Evolutionary conservation across 2,888 invertebrate genomes (phyloP).

Genomic region (Stegana nigrithorax): DNA sequence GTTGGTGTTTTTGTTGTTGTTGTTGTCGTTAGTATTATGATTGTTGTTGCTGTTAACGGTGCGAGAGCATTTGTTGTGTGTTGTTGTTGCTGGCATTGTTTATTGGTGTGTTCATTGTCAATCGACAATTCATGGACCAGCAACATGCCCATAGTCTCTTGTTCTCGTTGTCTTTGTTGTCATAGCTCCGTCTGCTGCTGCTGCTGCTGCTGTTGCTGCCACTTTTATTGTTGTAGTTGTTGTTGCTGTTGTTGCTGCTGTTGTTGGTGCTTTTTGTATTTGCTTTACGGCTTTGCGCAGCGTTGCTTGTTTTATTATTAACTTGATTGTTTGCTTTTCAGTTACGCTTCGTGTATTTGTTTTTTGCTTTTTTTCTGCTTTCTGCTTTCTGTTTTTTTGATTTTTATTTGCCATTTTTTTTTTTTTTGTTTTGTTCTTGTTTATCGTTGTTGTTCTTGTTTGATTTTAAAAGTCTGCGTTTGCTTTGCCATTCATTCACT

Average conservation of each 20-base stretch:
- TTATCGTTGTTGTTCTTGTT: constrained; percentile 35
- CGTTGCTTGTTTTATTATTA: not conserved
- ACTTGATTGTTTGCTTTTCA: not conserved
- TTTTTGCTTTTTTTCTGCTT: constrained; percentile 16
- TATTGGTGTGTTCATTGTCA: too few species aligned
- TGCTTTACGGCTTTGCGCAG: too few species aligned
- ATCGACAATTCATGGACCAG: too few species aligned
- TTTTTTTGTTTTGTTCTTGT: constrained; percentile 15
- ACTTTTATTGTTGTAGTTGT: constrained; percentile 19
- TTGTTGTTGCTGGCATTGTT: too few species aligned
- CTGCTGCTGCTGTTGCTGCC: constrained; percentile 11
- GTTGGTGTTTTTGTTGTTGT: constrained; percentile 54
- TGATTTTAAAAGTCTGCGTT: constrained; percentile 39
- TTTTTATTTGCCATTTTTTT: constrained; percentile 14
- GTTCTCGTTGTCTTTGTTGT: not conserved
- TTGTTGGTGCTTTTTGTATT: constrained; percentile 57
- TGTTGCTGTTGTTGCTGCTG: constrained; percentile 43
- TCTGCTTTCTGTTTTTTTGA: constrained; percentile 14
- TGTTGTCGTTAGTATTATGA: constrained; percentile 24
- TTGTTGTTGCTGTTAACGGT: too few species aligned
- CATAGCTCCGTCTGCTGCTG: not conserved
- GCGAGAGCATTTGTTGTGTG: too few species aligned
- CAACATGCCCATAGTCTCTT: too few species aligned
- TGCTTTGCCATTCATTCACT: not conserved
- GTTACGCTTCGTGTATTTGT: too few species aligned